Evolutionary conservation across 2,888 invertebrate genomes (phyloP), one percentile per base, ranked within the genome.

Genomic region (Lymantria monacha): DNA sequence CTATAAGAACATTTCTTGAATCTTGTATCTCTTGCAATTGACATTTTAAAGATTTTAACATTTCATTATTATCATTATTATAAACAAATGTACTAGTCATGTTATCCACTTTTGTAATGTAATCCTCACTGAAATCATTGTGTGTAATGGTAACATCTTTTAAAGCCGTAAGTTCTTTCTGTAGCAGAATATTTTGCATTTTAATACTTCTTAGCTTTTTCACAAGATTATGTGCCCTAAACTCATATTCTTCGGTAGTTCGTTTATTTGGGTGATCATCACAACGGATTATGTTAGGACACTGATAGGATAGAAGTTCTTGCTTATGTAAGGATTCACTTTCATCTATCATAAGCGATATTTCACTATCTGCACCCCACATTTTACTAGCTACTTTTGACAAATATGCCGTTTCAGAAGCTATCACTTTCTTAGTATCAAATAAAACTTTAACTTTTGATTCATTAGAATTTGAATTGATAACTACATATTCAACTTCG

Each of bases 181-280:
- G 80, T 3, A 90, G 61, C 12, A 81, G 49, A 9, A 73, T 49
- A 59, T 91, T 90, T 65, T 90, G 81, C 30, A 78, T 73, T 72
- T 89, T 90, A 3, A 90, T 85, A 54, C 87, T 83, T 59, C 89
- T 75, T 7, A 91, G 59, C 63, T 85, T 90, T 37, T 68, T 72
- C 1, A 90, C 73, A 1, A 90, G 68, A 51, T 84, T 87, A 47
- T 73, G 79, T 1, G 85, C 80, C 72, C 87, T 79, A 11, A 52
- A 59, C 53, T 81, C 79, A 51, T 81, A 83, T 36, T 74, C 63
- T 36, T 75, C 75, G 10, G 57, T 65, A 12, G 60, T 46, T 1
- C 41, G 31, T 42, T 30, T 55, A 11, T 49, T 49, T 22, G 22
- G 2, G 5, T 22, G 22, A 22, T 22, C 5, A 46, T 47, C 51